These are phyloP conservation scores for Clarias fuscus DNA, from an alignment of 2,797 vertebrate species.

Conservation along the genomic window DNA sequence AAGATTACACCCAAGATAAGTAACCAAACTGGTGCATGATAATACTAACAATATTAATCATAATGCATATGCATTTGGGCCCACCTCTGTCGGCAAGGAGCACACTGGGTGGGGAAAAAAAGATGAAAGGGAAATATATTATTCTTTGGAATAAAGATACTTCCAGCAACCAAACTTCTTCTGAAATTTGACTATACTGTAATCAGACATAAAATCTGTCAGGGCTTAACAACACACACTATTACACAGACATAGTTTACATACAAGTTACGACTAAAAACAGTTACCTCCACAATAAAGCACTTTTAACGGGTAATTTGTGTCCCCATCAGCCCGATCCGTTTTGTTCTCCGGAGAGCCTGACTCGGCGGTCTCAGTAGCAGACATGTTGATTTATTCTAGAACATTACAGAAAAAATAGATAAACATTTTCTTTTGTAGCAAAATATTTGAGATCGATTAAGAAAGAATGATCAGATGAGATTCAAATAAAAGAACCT, in stretches of 20 bases:
- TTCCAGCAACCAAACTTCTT: background rate
- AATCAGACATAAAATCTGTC: background rate
- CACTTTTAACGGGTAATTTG: constrained; percentile 88
- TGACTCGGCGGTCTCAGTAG: constrained; percentile 83
- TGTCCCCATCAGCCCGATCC: constrained; percentile 74
- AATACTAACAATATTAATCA: background rate
- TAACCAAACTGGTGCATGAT: background rate
- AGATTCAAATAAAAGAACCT: background rate
- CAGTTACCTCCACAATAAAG: constrained; percentile 93
- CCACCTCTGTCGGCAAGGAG: constrained; percentile 95
- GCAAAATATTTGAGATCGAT: background rate
- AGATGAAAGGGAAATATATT: background rate
- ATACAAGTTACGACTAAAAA: background rate
- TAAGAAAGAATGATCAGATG: background rate
- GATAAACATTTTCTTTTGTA: background rate
- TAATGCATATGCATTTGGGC: constrained; percentile 55
- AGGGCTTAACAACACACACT: background rate
- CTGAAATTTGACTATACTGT: background rate
- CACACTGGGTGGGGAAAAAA: constrained; percentile 77
- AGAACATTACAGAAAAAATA: background rate
- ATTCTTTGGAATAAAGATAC: background rate
- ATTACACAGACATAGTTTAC: background rate
- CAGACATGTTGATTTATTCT: constrained; percentile 76
- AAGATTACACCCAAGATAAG: background rate
- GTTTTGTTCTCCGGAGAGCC: constrained; percentile 80